Conservation (phyloP, 2,797 vertebrate species). For the Sparidentex hasta region DNA sequence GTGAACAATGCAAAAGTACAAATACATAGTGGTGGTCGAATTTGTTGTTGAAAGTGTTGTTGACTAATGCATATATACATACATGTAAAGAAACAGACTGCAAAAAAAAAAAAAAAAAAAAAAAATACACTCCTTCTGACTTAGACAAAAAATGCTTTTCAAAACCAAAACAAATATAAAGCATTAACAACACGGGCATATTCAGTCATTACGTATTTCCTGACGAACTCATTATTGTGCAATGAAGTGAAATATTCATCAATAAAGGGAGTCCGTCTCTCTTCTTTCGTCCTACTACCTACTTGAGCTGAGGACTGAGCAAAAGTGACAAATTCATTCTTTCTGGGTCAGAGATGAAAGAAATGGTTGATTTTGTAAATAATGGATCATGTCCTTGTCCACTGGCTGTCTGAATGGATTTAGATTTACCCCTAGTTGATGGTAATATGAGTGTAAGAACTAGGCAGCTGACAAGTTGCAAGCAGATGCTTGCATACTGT, state of each 20-base stretch:
- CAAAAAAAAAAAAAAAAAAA: too few species aligned
- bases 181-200: not conserved
- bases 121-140: not conserved
- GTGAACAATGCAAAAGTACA: constrained; percentile 35
- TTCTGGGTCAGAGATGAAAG: constrained; percentile 71
- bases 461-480: constrained; percentile 29
- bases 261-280: constrained; percentile 11
- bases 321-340: constrained; percentile 69
- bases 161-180: not conserved
- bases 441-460: constrained; percentile 37
- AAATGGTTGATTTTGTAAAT: constrained; percentile 74
- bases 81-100: not conserved
- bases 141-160: not conserved
- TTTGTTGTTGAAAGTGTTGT: not conserved
- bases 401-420: constrained; percentile 63
- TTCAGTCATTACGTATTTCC: constrained; percentile 14
- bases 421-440: constrained; percentile 51
- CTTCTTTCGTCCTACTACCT: constrained; percentile 16
- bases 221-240: constrained; percentile 3
- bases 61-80: not conserved
- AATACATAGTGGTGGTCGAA: not conserved
- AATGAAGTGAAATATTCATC: constrained; percentile 48
- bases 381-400: constrained; percentile 67
- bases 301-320: constrained; percentile 27
- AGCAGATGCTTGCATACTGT: not conserved